Base-by-base conservation (phyloP, 2,888 invertebrate genomes). In the Drosophila neoperkinsi region DNA sequence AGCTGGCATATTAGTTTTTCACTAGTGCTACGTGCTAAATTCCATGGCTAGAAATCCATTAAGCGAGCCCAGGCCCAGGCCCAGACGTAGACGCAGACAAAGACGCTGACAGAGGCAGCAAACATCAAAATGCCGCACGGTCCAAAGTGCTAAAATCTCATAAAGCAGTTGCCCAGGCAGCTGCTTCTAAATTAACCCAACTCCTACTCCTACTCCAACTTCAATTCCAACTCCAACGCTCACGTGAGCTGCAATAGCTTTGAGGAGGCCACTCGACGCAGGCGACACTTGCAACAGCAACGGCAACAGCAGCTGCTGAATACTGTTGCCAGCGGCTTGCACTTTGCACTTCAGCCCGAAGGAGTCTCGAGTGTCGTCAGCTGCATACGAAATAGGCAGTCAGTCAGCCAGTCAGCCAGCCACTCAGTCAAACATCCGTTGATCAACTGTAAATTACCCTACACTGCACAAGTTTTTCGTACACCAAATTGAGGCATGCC, bases 41-140 rank as follows among this genome's bases (percentile, higher is more conserved):
- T 87, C 86, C 86, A 77, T 79, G 75, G 71, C 74, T 69, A 79
- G 81, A 88, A 87, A 87, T 84, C 86, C 86, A 87, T 88, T 87
- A 87, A 80, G 77, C 82, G 73, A 64, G 57, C 46, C 64, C 63
- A 62, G 57, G 56, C 59, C 21, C 46, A 46, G 46, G 25, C 46
- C 7, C 63, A 63, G 52, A 52, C 21, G 3, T 66, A 58, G 57
- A 33, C 41, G 34, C 57, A 52, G 55, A 52, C 21, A 5, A 64
- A 58, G 52, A 33, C 41, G 41, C 71, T 38, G 51, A 38, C 53
- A 50, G 59, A 30, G 55, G 51, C 68, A 78, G 74, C 70, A 57
- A 57, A 56, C 56, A 56, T 56, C 36, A 56, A 25, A 16, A 79
- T 70, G 77, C 79, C 80, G 69, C 56, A 49, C 55, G 65, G 65